Evolutionary conservation across 2,113 vertebrate genomes (phyloP), one percentile per base, ranked within the genome.

Genomic region (Sigmodon hispidus): DNA sequence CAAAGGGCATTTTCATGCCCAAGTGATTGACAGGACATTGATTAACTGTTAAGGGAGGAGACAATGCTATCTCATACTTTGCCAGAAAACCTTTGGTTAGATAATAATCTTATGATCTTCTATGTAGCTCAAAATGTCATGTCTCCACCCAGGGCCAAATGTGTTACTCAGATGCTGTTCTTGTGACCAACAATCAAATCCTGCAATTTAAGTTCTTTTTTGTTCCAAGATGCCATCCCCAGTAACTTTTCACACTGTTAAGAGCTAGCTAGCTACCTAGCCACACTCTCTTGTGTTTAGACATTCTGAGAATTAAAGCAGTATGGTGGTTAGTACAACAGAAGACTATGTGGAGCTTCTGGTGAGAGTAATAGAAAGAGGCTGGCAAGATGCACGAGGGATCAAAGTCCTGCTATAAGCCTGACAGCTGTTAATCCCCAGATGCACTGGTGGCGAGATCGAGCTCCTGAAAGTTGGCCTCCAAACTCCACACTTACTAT

Each of bases 51-150:
- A 87, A 52, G 48, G 65, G 85, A 87, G 48, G 67, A 61, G 48
- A 9, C 45, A 87, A 40, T 69, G 36, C 34, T 72, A n/a, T 40
- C 11, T 87, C 48, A 70, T 52, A 17, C 48, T 55, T 87, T 87
- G 40, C 48, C 65, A 70, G 50, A 87, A 70, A 72, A 7, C 12
- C 15, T 70, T 70, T 70, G 67, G 22, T n/a, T 70, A 87, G 85
- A 87, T 87, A 87, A 70, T 70, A 55, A 87, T 87, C 65, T 87
- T 69, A 70, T 70, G 85, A 40, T 48, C 67, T 87, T 70, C 85
- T 48, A 55, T 10, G 65, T 55, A 87, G 48, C 48, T 70, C 48
- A 72, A 52, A 87, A 87, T 55, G 85, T 87, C 34, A 70, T 5
- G 15, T 70, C 65, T 87, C 85, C 65, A 87, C 65, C 65, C 48